Evolutionary conservation across 1,140 invertebrate genomes (phyloP), one percentile per base, ranked within the genome.

Genomic region (Sycophila sp.): DNA sequence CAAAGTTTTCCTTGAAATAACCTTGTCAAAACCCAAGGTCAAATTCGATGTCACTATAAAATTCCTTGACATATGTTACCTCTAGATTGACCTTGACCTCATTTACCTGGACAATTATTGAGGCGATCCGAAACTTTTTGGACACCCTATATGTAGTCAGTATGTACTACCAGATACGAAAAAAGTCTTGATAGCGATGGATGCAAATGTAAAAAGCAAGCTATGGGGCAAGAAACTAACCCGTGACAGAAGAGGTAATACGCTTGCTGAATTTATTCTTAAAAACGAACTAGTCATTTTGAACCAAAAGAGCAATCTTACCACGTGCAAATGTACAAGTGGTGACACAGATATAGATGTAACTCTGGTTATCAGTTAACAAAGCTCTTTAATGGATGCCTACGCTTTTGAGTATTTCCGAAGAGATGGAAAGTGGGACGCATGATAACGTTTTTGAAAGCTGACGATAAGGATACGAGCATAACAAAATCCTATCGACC

Each of bases 391-490:
- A 77, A 75, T 45, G 59, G 36, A 0, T 78, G 75, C 11, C 13
- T 76, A 0, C n/a, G 59, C 1, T 45, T 17, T 15, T 32, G 65
- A 2, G 51, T 75, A 26, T 83, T 82, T 59, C 81, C 82, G 0
- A 13, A 42, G 0, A 24, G 15, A 10, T 85, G 79, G 82, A 83
- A 84, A 56, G 26, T 58, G 0, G 79, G 78, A 0, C 53, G 56
- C 4, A 64, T 83, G 1, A 75, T 73, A 1, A 72, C 76, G 24
- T 63, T 85, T 8, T 70, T 78, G 4, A 84, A 76, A n/a, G n/a
- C n/a, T n/a, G n/a, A n/a, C n/a, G n/a, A n/a, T n/a, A n/a, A n/a
- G n/a, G n/a, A n/a, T n/a, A n/a, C n/a, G n/a, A n/a, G n/a, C n/a
- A n/a, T n/a, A n/a, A n/a, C n/a, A n/a, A n/a, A n/a, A n/a, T n/a